Evolutionary conservation across 2,888 invertebrate species (phyloP).

Genomic region (Megamerina dolium): DNA sequence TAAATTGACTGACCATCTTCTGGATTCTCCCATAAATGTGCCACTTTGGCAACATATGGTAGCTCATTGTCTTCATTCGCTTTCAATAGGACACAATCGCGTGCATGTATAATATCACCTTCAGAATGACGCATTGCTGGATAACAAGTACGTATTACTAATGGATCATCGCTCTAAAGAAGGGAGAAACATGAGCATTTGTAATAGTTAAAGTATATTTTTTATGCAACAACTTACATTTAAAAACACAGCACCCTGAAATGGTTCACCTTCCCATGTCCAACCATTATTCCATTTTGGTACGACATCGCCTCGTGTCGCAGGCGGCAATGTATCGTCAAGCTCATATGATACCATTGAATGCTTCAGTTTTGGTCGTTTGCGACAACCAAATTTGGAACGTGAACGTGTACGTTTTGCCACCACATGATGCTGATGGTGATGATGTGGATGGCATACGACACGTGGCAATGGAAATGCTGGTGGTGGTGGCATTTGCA

Average conservation of each 20-base stretch:
- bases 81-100: slow-evolving; percentile 87
- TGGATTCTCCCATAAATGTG: slow-evolving; percentile 91
- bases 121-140: slow-evolving; percentile 83
- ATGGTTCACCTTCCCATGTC: slow-evolving; percentile 83
- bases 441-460: slow-evolving; percentile 24
- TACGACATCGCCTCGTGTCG: slow-evolving; percentile 44
- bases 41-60: slow-evolving; percentile 92
- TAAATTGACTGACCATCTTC: slow-evolving; percentile 66
- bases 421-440: slow-evolving; percentile 22
- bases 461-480: slow-evolving; percentile 24
- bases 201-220: background rate
- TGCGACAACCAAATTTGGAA: slow-evolving; percentile 45
- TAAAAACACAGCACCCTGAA: slow-evolving; percentile 76
- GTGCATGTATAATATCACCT: slow-evolving; percentile 78
- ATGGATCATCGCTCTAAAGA: slow-evolving; percentile 66
- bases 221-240: slow-evolving; percentile 56
- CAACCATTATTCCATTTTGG: slow-evolving; percentile 88
- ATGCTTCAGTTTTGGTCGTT: slow-evolving; percentile 41
- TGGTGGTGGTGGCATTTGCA: slow-evolving; percentile 40
- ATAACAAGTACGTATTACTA: slow-evolving; percentile 76
- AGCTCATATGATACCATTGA: slow-evolving; percentile 41
- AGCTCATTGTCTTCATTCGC: slow-evolving; percentile 79
- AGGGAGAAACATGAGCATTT: slow-evolving; percentile 13
- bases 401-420: slow-evolving; percentile 45
- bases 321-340: slow-evolving; percentile 51